A percentile compares a stretch with the other conserved stretches of the same genome.
Conservation (phyloP, 2,888 invertebrate genomes). For the Hirudinaria manillensis region DNA sequence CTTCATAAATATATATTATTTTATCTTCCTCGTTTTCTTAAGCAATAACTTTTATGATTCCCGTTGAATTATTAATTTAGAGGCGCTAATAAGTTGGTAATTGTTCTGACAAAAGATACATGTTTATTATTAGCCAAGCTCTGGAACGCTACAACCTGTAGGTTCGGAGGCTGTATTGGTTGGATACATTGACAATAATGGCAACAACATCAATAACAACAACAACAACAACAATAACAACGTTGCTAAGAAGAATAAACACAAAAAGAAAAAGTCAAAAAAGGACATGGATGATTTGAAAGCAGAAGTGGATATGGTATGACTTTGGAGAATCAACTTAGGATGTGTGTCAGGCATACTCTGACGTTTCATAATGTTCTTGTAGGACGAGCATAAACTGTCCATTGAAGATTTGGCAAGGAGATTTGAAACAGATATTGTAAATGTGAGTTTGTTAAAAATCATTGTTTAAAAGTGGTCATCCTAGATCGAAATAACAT, state of each 20-base stretch:
- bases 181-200: slow-evolving; percentile 5
- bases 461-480: background rate
- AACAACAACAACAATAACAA: slow-evolving; percentile 16
- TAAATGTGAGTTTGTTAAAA: slow-evolving; percentile 31
- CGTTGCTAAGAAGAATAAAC: slow-evolving; percentile 31
- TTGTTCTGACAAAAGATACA: no score
- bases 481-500: no score
- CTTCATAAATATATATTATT: no score
- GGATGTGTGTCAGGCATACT: background rate
- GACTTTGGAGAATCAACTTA: slow-evolving; percentile 5
- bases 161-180: slow-evolving; percentile 93
- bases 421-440: slow-evolving; percentile 35
- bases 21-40: no score
- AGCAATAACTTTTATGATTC: no score
- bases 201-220: slow-evolving; percentile 17
- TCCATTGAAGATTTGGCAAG: slow-evolving; percentile 34
- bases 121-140: background rate
- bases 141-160: background rate
- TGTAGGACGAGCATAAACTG: slow-evolving; percentile 38
- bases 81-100: no score
- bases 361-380: slow-evolving; percentile 7
- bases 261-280: slow-evolving; percentile 16
- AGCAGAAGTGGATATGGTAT: slow-evolving; percentile 35
- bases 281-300: slow-evolving; percentile 33
- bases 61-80: no score